phyloP scores from a whole-genome alignment of 92 coral and sea anemone species.

The Porites cylindrica region DNA sequence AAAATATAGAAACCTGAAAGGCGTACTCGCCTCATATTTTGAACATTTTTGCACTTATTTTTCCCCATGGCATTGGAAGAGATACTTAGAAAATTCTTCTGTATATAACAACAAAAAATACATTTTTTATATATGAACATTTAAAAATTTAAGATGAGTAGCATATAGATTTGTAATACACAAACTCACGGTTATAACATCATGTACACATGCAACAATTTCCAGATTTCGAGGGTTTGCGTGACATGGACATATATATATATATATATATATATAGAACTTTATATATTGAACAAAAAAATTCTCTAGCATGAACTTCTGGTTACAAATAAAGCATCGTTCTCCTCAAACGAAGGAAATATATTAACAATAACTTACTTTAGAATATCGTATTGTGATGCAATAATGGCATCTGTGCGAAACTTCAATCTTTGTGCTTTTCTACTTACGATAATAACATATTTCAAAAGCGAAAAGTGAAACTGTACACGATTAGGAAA shows the following conservation, averaged over 20 bases:
- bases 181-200: background rate
- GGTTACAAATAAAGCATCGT: constrained; percentile 2
- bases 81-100: background rate
- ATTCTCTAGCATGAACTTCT: background rate
- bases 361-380: constrained; percentile 49
- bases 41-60: constrained; percentile 1
- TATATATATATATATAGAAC: no score
- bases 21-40: background rate
- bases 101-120: background rate
- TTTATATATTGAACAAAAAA: no score
- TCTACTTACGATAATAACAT: background rate
- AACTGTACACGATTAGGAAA: background rate
- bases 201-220: constrained; percentile 6
- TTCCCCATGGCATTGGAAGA: background rate
- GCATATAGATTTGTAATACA: background rate
- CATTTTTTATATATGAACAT: background rate
- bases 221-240: background rate
- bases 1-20: constrained; percentile 17
- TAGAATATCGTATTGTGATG: background rate
- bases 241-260: background rate
- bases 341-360: constrained; percentile 27
- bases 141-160: background rate
- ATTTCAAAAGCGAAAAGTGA: background rate
- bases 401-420: background rate
- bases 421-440: background rate